Evolutionary conservation across 2,113 vertebrate species (phyloP).

Genomic region (Guaruba guarouba): DNA sequence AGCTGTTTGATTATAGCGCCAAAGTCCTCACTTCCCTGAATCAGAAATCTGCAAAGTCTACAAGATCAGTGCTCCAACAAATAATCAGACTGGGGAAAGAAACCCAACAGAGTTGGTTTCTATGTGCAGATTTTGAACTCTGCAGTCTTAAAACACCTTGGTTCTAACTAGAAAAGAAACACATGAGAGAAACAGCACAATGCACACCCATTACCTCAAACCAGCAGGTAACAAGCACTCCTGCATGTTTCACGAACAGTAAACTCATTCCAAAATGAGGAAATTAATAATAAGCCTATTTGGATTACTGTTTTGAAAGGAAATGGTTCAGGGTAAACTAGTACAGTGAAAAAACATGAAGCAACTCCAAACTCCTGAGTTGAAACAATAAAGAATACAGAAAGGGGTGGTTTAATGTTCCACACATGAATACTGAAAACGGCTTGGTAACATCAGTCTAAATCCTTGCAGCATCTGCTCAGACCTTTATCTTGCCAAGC

Average conservation of each 20-base stretch:
- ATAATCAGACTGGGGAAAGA: rapidly evolving
- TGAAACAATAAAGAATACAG: background rate
- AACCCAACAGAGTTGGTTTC: background rate
- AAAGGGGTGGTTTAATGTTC: background rate
- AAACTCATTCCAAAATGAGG: background rate
- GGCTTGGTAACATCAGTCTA: background rate
- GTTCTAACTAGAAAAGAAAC: background rate
- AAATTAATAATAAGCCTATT: background rate
- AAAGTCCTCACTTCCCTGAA: background rate
- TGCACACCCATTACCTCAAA: background rate
- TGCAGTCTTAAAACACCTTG: background rate
- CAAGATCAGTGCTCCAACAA: background rate
- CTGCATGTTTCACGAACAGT: background rate
- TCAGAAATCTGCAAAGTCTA: background rate
- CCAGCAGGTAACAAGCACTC: background rate
- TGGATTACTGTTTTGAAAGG: background rate
- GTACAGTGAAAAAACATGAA: background rate
- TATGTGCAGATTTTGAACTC: background rate
- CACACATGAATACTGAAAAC: background rate
- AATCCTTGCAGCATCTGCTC: background rate
- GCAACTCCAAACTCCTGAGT: background rate
- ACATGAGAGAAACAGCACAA: background rate
- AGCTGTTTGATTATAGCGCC: background rate
- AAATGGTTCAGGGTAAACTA: background rate
- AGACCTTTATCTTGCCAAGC: background rate